Evolutionary conservation across 92 coral and sea anemone genomes (phyloP), one percentile per base, ranked within the genome.

Genomic region (Micromussa lordhowensis): DNA sequence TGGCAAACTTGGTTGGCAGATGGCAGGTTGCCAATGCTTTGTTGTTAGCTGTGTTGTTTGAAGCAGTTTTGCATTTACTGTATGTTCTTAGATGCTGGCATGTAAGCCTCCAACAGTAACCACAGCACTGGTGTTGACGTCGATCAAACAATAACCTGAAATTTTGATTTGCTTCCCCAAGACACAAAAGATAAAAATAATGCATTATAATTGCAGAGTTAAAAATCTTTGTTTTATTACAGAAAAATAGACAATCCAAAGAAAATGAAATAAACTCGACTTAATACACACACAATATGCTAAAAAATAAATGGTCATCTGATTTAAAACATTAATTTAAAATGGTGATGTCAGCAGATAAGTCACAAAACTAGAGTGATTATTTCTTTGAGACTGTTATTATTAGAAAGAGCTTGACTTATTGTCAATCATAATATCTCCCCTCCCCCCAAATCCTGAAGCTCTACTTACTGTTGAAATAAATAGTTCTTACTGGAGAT

Each of bases 201-300:
- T 63, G 0, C 30, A n/a, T 2, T 0, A 61, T 66, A n/a, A n/a
- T n/a, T 32, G 2, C 64, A 49, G 36, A 51, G 64, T 48, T 49
- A 77, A 77, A 66, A 66, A 66, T 28, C 81, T 77, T 26, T 49
- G 35, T 57, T 77, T 77, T 77, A 77, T 77, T 77, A 13, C 15
- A 51, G 30, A 55, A 77, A 77, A 77, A 49, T 51, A 75, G 57
- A 51, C 16, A 1, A 29, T 53, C 64, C 81, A 55, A 26, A 55
- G 82, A 55, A 29, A 78, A 0, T 49, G 59, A 29, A 79, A 51
- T 57, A 0, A 29, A 53, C 32, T 54, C 68, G 18, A 78, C n/a
- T 30, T 51, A 14, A 31, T 66, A 31, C 61, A 49, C 79, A 63
- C 2, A 8, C 1, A 66, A 79, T 15, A 54, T 31, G 21, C 44